Conservation (phyloP, 2,113 vertebrate genomes). For the Pseudonaja textilis region DNA sequence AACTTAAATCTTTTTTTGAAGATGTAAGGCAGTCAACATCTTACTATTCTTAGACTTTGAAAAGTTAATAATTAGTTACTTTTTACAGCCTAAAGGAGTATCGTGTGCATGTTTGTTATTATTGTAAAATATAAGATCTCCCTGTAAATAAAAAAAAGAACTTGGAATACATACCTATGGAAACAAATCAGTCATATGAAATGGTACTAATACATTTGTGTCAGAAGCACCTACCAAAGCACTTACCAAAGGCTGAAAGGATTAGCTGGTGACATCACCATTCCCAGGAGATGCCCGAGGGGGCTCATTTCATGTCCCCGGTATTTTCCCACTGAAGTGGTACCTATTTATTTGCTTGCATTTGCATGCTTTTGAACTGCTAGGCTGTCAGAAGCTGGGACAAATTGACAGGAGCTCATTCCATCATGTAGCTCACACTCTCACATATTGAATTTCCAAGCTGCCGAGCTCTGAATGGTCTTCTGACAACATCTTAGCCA, state of each 20-base stretch:
- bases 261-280: neutral
- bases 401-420: neutral
- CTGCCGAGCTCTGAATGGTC: neutral
- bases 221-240: neutral
- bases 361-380: neutral
- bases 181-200: neutral
- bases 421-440: rapidly evolving
- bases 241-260: neutral
- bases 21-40: neutral
- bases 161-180: too few species aligned
- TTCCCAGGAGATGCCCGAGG: neutral
- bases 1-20: neutral
- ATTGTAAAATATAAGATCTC: too few species aligned
- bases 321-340: neutral
- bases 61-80: neutral
- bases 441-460: neutral
- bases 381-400: neutral
- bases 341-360: neutral
- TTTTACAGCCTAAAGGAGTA: neutral
- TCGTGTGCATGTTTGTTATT: neutral
- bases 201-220: neutral
- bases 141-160: too few species aligned
- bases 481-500: neutral
- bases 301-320: neutral
- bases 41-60: neutral